These are phyloP conservation scores for Cavia aperea DNA, from an alignment of 2,113 vertebrate species.

Conservation along the genomic window DNA sequence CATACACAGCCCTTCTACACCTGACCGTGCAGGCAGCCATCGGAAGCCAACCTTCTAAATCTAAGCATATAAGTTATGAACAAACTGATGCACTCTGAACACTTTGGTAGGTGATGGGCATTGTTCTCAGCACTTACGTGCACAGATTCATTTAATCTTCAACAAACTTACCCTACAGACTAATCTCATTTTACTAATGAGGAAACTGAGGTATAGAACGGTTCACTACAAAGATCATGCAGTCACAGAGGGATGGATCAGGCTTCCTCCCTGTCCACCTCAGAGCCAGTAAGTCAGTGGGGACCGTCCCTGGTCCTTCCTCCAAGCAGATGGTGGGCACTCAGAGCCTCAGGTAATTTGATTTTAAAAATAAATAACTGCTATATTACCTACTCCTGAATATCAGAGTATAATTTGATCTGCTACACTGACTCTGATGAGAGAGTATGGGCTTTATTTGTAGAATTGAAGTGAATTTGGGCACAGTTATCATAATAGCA, in stretches of 20 bases:
- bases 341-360: not conserved
- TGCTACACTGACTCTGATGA: not conserved
- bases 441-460: not conserved
- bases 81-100: not conserved
- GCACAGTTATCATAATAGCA: not conserved
- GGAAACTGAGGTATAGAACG: not conserved
- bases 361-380: not conserved
- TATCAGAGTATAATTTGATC: not conserved
- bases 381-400: not conserved
- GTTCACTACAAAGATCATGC: not conserved
- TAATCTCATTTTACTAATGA: not conserved
- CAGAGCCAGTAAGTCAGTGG: no score
- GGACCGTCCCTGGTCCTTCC: not conserved
- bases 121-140: not conserved
- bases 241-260: rapidly evolving
- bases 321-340: not conserved
- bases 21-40: not conserved
- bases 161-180: not conserved
- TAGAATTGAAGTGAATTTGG: not conserved
- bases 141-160: not conserved
- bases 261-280: not conserved
- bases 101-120: not conserved
- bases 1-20: not conserved
- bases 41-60: not conserved
- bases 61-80: not conserved